These are phyloP conservation scores for Astropecten irregularis DNA, from an alignment of 53 echinoderm and acorn worm species.

Conservation along the genomic window DNA sequence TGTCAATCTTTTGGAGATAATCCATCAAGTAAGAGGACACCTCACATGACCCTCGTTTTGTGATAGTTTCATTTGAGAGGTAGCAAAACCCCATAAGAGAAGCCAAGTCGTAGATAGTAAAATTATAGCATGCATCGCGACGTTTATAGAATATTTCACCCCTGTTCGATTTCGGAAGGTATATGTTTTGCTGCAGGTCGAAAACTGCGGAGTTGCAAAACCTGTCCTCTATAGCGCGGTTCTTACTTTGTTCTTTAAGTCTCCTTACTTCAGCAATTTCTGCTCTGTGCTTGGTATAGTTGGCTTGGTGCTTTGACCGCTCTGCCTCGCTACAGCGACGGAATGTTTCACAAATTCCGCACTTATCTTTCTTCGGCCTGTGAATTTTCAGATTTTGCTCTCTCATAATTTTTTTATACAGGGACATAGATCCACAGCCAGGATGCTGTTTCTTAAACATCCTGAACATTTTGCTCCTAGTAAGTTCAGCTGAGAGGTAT, in stretches of 20 bases:
- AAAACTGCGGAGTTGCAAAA: constrained; percentile 39
- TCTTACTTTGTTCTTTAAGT: constrained; percentile 45
- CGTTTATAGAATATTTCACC: constrained; percentile 61
- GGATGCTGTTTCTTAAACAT: constrained; percentile 33
- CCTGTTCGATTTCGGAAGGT: constrained; percentile 56
- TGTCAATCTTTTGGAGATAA: too few relatives aligned
- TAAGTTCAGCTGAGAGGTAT: constrained; percentile 51
- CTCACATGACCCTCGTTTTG: constrained; percentile 1
- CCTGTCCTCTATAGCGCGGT: background rate
- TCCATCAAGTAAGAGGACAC: too few relatives aligned
- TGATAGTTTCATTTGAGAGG: constrained; percentile 33
- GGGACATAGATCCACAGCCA: constrained; percentile 18
- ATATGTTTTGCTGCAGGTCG: constrained; percentile 66
- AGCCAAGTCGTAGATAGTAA: constrained; percentile 61
- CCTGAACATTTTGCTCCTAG: constrained; percentile 47
- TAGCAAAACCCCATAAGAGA: constrained; percentile 28
- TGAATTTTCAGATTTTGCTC: constrained; percentile 53
- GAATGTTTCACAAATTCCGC: constrained; percentile 51
- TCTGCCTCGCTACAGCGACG: background rate
- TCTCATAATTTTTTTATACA: constrained; percentile 41
- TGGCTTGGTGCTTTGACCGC: background rate
- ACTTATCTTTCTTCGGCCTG: constrained; percentile 58
- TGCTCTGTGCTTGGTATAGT: background rate
- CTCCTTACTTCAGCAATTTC: constrained; percentile 47
- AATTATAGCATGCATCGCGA: constrained; percentile 54